phyloP scores from a whole-genome alignment of 2,888 invertebrate species.

The Drosophila anceps region DNA sequence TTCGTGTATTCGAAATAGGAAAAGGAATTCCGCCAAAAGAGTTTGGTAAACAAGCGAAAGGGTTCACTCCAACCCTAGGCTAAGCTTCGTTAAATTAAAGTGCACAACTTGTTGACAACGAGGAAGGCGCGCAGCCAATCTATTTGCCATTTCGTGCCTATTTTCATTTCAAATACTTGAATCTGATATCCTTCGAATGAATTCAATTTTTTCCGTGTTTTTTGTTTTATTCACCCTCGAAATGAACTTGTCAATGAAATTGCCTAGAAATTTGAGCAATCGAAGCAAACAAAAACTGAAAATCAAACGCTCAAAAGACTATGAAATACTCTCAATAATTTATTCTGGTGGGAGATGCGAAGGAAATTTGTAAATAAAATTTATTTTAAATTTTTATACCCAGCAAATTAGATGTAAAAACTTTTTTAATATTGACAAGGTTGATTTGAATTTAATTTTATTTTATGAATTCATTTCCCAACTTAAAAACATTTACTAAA shows the following conservation, averaged over 20 bases:
- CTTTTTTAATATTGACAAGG: not conserved
- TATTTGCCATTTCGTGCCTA: slow-evolving; percentile 31
- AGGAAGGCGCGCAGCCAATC: slow-evolving; percentile 4
- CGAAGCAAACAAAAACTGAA: slow-evolving; percentile 13
- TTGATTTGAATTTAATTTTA: not conserved
- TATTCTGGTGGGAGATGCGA: not conserved
- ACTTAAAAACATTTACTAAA: not conserved
- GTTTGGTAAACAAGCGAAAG: slow-evolving; percentile 42
- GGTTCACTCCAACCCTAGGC: not conserved
- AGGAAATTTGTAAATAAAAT: not conserved
- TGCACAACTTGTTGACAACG: slow-evolving; percentile 41
- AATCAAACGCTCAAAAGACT: slow-evolving; percentile 11
- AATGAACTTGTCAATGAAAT: slow-evolving; percentile 66
- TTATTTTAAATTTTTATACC: not conserved
- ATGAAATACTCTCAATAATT: not conserved
- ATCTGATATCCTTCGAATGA: slow-evolving; percentile 1
- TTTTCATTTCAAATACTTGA: slow-evolving; percentile 47
- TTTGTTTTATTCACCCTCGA: slow-evolving; percentile 2
- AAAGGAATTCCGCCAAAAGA: slow-evolving; percentile 40
- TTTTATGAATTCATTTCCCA: not conserved
- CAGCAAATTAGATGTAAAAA: not conserved
- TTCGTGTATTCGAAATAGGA: slow-evolving; percentile 7
- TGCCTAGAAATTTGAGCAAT: slow-evolving; percentile 43
- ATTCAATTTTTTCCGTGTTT: slow-evolving; percentile 15
- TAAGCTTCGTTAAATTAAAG: slow-evolving; percentile 30